Evolutionary conservation across 64 coral and sea anemone species (phyloP).

Genomic region (Orbicella faveolata): DNA sequence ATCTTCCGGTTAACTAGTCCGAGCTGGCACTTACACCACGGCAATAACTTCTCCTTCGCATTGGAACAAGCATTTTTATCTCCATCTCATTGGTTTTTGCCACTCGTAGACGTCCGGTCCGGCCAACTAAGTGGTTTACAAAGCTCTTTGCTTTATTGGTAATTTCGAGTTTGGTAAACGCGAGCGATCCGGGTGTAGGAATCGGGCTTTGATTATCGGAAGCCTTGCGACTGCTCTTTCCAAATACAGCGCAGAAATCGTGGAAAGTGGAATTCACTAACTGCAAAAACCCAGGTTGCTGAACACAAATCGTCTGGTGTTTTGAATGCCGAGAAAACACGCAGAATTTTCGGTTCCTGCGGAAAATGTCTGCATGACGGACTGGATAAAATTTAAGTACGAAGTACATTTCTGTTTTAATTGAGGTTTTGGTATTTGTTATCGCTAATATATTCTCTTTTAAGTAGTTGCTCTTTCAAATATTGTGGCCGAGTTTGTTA

Average conservation of each 20-base stretch:
- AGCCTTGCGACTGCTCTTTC: background rate
- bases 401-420: constrained; percentile 11
- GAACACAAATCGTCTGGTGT: background rate
- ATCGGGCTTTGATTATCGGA: background rate
- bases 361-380: background rate
- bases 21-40: background rate
- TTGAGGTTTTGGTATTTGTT: background rate
- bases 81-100: background rate
- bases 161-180: constrained; percentile 15
- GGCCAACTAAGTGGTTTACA: constrained; percentile 20
- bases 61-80: constrained; percentile 7
- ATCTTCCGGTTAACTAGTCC: constrained; percentile 42
- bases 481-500: background rate
- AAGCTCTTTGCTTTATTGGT: constrained; percentile 12
- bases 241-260: background rate
- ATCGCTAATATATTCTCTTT: background rate
- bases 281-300: background rate
- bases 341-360: background rate
- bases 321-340: background rate
- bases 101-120: background rate
- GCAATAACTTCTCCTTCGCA: background rate
- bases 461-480: background rate
- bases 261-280: background rate
- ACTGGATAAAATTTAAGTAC: background rate
- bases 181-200: background rate